A percentile compares a stretch with the other conserved stretches of the same genome.
Conservation (phyloP, 2,797 vertebrate species). For the Lepus townsendii region DNA sequence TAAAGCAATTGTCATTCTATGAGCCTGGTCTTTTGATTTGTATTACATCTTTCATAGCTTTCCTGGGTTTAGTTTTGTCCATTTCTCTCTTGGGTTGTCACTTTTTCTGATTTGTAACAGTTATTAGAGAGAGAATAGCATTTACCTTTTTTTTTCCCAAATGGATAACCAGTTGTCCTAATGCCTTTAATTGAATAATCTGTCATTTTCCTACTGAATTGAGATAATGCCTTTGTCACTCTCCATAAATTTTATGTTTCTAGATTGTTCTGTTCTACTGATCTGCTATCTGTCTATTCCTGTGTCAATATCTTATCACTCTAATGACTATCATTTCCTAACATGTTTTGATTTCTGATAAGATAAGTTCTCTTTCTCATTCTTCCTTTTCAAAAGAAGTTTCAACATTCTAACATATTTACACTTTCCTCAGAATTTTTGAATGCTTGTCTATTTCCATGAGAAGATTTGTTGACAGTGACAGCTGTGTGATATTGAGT, state of each 20-base stretch:
- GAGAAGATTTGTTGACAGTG: conserved; percentile 8
- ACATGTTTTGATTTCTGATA: conserved; percentile 25
- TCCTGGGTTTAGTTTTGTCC: not conserved
- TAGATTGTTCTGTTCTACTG: not conserved
- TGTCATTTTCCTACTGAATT: not conserved
- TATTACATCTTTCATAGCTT: not conserved
- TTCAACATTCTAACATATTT: not conserved
- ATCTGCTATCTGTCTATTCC: not conserved
- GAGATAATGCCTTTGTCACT: not conserved
- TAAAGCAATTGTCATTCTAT: too few relatives aligned
- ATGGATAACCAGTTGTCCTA: not conserved
- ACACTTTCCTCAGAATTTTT: not conserved
- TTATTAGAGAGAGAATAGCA: not conserved
- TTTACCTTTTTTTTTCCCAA: conserved; percentile 25
- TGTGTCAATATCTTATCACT: not conserved
- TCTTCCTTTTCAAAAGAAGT: conserved; percentile 28
- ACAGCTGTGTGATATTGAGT: not conserved
- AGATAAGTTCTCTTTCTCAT: conserved; percentile 23
- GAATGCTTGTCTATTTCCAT: conserved; percentile 1
- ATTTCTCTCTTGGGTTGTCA: not conserved
- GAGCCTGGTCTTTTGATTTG: not conserved
- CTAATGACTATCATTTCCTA: not conserved
- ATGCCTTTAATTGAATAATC: conserved; percentile 10
- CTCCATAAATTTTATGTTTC: not conserved
- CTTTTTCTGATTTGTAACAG: conserved; percentile 9